Conservation (phyloP, 2,797 vertebrate species). For the Pitangus sulphuratus region DNA sequence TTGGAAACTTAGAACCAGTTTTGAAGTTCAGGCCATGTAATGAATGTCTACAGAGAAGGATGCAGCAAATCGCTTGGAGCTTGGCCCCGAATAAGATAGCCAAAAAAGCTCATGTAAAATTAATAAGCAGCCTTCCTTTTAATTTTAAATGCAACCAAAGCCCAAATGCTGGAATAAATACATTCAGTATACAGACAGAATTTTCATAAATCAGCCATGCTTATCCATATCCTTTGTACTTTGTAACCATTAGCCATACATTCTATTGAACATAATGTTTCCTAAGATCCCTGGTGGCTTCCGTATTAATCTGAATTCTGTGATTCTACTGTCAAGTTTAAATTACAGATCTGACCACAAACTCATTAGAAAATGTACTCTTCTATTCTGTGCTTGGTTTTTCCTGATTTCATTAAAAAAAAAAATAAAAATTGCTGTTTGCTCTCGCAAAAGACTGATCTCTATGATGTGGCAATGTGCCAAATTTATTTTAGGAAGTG, state of each 20-base stretch:
- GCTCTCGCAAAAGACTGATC: not conserved
- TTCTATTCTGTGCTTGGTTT: not conserved
- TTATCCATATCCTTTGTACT: conserved; percentile 12
- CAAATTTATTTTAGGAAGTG: not conserved
- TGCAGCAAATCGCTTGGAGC: not conserved
- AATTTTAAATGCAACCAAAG: conserved; percentile 51
- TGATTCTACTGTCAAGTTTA: conserved; percentile 20
- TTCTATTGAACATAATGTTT: conserved; percentile 29
- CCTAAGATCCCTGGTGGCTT: conserved; percentile 19
- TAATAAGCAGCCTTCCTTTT: conserved; percentile 35
- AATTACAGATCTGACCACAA: conserved; percentile 43
- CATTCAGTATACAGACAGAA: conserved; percentile 22
- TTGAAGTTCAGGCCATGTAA: not conserved
- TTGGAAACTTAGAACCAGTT: not conserved
- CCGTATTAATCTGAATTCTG: conserved; percentile 48
- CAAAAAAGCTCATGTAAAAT: conserved; percentile 40
- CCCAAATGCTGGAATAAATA: conserved; percentile 29
- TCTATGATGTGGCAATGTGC: not conserved
- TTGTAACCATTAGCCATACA: conserved; percentile 33
- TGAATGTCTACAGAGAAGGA: not conserved
- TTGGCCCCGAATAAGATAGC: not conserved
- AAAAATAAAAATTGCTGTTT: not conserved
- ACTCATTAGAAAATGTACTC: conserved; percentile 6
- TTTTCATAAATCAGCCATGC: conserved; percentile 51
- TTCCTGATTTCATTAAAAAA: not conserved